phyloP scores from a whole-genome alignment of 1,140 invertebrate genomes.

The Psilanteris sp. region DNA sequence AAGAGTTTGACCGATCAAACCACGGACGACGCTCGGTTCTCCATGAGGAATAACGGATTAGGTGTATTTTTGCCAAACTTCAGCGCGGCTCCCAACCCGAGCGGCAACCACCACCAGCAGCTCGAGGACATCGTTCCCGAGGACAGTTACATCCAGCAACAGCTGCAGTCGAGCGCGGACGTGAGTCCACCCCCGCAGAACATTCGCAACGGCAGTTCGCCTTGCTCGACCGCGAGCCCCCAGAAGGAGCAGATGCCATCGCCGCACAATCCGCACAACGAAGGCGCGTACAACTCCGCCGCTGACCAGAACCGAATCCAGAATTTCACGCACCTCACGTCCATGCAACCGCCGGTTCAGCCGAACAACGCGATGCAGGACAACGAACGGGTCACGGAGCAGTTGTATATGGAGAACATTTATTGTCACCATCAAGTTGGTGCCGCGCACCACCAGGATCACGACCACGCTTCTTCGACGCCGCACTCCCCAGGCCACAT shows the following conservation, averaged over 20 bases:
- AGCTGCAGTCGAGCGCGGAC: constrained; percentile 57
- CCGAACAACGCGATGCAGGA: constrained; percentile 66
- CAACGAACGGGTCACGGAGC: constrained; percentile 65
- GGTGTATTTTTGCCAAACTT: constrained; percentile 67
- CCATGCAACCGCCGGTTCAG: constrained; percentile 73
- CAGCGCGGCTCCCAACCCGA: neutral
- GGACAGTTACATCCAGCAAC: constrained; percentile 72
- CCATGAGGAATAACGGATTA: constrained; percentile 47
- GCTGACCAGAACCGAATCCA: constrained; percentile 71
- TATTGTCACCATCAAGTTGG: constrained; percentile 65
- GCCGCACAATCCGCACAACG: constrained; percentile 67
- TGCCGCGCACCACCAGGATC: constrained; percentile 71
- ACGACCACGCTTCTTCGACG: constrained; percentile 66
- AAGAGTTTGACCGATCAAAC: constrained; percentile 35
- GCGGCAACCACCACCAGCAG: constrained; percentile 29
- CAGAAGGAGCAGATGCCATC: constrained; percentile 71
- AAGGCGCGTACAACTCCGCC: constrained; percentile 66
- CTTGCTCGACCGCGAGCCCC: constrained; percentile 73
- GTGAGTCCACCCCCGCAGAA: constrained; percentile 62
- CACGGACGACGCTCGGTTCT: constrained; percentile 13
- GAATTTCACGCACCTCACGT: constrained; percentile 74
- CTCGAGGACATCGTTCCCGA: constrained; percentile 69
- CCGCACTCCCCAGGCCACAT: constrained; percentile 69
- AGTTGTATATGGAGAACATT: constrained; percentile 72
- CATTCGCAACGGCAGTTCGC: constrained; percentile 72